A percentile compares a stretch with the other conserved stretches of the same genome.
Evolutionary conservation across 2,797 vertebrate species (phyloP).

Genomic region (Rhadinocentrus ornatus): DNA sequence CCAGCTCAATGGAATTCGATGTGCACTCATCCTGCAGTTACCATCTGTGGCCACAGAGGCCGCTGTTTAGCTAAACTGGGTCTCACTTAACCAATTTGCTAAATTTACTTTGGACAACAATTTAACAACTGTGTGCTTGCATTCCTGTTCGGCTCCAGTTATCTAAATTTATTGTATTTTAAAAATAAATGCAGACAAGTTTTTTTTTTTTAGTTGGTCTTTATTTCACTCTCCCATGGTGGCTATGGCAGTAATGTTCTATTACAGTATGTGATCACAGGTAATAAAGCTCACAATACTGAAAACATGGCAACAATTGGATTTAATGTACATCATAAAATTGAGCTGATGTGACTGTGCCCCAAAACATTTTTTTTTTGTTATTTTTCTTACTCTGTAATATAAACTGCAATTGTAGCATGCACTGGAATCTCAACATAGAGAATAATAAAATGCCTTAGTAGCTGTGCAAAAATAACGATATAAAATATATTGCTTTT

Average conservation of each 20-base stretch:
- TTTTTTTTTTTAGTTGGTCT: conserved; percentile 68
- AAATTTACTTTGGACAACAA: not conserved
- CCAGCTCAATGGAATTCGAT: too few relatives aligned
- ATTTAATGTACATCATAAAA: conserved; percentile 83
- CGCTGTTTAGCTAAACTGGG: not conserved
- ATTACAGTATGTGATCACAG: conserved; percentile 83
- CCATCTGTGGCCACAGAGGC: not conserved
- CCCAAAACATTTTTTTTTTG: conserved; percentile 65
- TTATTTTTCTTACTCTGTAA: conserved; percentile 72
- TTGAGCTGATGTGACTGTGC: conserved; percentile 73
- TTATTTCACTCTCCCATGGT: conserved; percentile 80
- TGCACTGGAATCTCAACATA: conserved; percentile 78
- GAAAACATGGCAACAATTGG: conserved; percentile 83
- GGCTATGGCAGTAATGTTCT: conserved; percentile 81
- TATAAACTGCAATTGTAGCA: conserved; percentile 84
- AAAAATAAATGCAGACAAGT: conserved; percentile 33
- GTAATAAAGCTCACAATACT: conserved; percentile 86
- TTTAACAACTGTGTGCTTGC: not conserved
- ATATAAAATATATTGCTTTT: conserved; percentile 93
- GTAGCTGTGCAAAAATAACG: conserved; percentile 99
- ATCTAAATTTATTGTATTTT: not conserved
- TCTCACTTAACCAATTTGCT: not conserved
- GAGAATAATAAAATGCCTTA: conserved; percentile 85
- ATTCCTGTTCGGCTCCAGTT: not conserved
- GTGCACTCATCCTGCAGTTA: not conserved